Evolutionary conservation across 2,888 invertebrate species (phyloP).

Genomic region (Acronicta alni): DNA sequence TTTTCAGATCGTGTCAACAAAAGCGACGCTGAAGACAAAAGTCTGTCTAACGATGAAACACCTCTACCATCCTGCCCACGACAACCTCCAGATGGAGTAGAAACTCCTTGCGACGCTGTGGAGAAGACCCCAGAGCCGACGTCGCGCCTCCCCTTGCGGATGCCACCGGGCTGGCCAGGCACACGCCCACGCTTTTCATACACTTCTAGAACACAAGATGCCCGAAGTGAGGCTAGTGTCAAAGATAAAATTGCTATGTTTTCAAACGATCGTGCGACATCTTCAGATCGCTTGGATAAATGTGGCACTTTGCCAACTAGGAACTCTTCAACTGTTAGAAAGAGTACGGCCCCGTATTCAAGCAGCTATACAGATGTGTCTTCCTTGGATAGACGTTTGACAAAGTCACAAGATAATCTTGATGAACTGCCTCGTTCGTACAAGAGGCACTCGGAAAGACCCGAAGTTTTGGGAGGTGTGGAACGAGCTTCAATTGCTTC

Average conservation of each 20-base stretch:
- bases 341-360: constrained; percentile 71
- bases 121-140: constrained; percentile 87
- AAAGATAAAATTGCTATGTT: constrained; percentile 97
- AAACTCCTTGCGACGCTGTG: constrained; percentile 92
- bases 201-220: constrained; percentile 91
- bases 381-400: constrained; percentile 82
- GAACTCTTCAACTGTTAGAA: constrained; percentile 70
- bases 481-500: constrained; percentile 71
- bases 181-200: constrained; percentile 80
- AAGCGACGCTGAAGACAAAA: constrained; percentile 85
- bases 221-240: constrained; percentile 94
- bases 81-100: constrained; percentile 95
- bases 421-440: constrained; percentile 84
- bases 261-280: constrained; percentile 87
- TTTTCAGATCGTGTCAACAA: constrained; percentile 82
- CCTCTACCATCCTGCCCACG: constrained; percentile 90
- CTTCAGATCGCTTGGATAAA: constrained; percentile 81
- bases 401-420: constrained; percentile 86
- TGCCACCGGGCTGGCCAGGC: constrained; percentile 71
- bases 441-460: constrained; percentile 79
- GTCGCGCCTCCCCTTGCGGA: constrained; percentile 76
- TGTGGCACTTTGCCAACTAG: constrained; percentile 80
- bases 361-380: constrained; percentile 76
- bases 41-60: constrained; percentile 84
- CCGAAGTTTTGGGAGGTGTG: constrained; percentile 87